Conservation (phyloP, 2,113 vertebrate species). For the rat (Rattus norvegicus) region GRCr8 NC_086035.1:10253001-10253500, state of each 20-base stretch:
- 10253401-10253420: slow-evolving; percentile 33
- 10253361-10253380: slow-evolving; percentile 63
- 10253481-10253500: neutral
- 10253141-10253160: neutral
- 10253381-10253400: slow-evolving; percentile 48
- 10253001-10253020: neutral
- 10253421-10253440: slow-evolving; percentile 60
- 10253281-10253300: slow-evolving; percentile 78
- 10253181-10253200: slow-evolving; percentile 57
- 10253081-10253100: neutral
- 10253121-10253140: neutral
- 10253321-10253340: slow-evolving; percentile 66
- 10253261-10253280: slow-evolving; percentile 75
- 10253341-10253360: slow-evolving; percentile 81
- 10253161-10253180: slow-evolving; percentile 8
- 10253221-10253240: slow-evolving; percentile 45
- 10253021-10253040: fast-evolving
- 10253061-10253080: neutral
- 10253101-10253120: neutral
- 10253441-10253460: neutral
- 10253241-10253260: slow-evolving; percentile 5
- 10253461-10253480: neutral
- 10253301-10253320: slow-evolving; percentile 82
- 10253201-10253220: slow-evolving; percentile 78
- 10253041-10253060: neutral